A percentile compares a stretch with the other conserved stretches of the same genome.
Conservation (phyloP, 2,113 vertebrate species). For the Scytalopus superciliaris region DNA sequence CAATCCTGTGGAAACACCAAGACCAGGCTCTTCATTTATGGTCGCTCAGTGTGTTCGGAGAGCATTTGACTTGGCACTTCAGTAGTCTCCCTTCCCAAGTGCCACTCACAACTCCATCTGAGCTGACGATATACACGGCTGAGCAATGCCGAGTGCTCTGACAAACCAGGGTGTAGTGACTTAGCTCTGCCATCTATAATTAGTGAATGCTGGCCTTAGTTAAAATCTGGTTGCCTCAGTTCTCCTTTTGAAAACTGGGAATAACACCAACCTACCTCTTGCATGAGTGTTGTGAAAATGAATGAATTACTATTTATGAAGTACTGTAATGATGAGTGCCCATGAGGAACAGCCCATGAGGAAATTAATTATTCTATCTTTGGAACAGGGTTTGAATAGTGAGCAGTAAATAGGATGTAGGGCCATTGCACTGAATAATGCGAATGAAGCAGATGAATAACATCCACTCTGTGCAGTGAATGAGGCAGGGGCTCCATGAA, state of each 20-base stretch:
- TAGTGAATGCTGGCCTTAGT: neutral
- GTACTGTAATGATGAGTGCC: conserved; percentile 61
- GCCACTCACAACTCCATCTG: neutral
- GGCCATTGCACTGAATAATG: conserved; percentile 53
- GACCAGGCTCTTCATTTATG: neutral
- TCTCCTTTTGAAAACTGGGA: conserved; percentile 11
- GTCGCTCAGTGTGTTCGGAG: neutral
- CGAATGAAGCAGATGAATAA: conserved; percentile 31
- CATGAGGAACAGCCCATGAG: conserved; percentile 57
- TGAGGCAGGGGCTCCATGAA: neutral
- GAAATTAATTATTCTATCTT: conserved; percentile 68
- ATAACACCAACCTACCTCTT: neutral
- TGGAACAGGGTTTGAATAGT: conserved; percentile 56
- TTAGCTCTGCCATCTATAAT: neutral
- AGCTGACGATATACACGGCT: accelerated
- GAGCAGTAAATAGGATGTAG: conserved; percentile 61
- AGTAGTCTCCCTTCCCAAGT: neutral
- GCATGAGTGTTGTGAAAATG: conserved; percentile 49
- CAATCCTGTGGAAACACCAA: neutral
- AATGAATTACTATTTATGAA: conserved; percentile 67
- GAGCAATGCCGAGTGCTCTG: neutral
- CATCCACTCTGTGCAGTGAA: neutral
- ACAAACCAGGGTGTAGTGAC: neutral
- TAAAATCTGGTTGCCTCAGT: conserved; percentile 31
- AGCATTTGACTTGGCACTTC: neutral